phyloP scores from a whole-genome alignment of 2,888 invertebrate genomes.

The Aricia artaxerxes region DNA sequence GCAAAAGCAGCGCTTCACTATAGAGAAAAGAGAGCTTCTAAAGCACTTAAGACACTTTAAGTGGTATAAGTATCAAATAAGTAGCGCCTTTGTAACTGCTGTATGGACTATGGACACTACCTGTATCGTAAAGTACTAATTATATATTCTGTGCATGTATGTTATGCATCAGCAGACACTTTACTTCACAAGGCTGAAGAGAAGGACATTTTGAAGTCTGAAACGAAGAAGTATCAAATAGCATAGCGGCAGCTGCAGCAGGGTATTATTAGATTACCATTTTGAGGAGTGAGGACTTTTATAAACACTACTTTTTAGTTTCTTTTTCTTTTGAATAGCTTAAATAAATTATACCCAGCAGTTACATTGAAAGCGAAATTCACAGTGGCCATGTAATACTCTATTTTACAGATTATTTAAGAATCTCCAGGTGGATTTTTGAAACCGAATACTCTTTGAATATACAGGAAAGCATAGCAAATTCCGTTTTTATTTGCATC shows the following conservation, averaged over 20 bases:
- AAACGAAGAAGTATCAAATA: too few species aligned
- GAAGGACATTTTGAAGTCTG: too few species aligned
- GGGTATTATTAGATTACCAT: too few species aligned
- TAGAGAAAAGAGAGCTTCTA: not conserved
- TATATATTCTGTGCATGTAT: too few species aligned
- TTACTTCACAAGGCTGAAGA: too few species aligned
- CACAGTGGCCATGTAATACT: not conserved
- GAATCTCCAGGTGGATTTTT: not conserved
- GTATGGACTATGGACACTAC: too few species aligned
- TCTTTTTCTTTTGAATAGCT: too few species aligned
- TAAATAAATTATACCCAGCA: not conserved
- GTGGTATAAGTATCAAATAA: not conserved
- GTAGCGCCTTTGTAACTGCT: not conserved
- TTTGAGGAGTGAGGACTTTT: too few species aligned
- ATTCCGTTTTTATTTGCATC: slow-evolving; percentile 3
- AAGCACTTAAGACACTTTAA: not conserved
- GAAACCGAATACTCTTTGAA: not conserved
- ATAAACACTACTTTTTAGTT: too few species aligned
- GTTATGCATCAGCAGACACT: too few species aligned
- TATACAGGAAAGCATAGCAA: not conserved
- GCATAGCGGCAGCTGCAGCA: too few species aligned
- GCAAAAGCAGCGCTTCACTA: not conserved
- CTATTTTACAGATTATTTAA: not conserved
- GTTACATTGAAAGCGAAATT: not conserved
- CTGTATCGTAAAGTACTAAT: too few species aligned